Percentiles rank a stretch among this genome's conserved stretches.
phyloP scores from a whole-genome alignment of 2,113 vertebrate species.

The Atherinomorus stipes region DNA sequence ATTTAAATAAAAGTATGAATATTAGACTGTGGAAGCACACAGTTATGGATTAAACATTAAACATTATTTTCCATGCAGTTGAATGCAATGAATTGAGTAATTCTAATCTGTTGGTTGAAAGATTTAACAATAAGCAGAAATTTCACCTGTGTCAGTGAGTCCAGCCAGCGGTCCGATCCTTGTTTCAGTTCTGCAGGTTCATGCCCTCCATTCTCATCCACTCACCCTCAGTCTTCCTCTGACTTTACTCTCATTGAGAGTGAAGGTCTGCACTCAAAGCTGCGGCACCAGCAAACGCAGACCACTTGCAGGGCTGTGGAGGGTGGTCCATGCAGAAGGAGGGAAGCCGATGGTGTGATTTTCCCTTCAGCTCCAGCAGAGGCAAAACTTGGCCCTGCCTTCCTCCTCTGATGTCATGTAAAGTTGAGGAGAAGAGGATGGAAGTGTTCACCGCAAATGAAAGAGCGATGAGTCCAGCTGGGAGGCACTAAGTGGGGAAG shows the following conservation, averaged over 20 bases:
- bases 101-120: not conserved
- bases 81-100: not conserved
- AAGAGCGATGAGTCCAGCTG: slow-evolving; percentile 17
- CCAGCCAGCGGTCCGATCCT: slow-evolving; percentile 31
- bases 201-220: slow-evolving; percentile 64
- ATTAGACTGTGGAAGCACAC: not conserved
- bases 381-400: slow-evolving; percentile 61
- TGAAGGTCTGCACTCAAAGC: slow-evolving; percentile 43
- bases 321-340: slow-evolving; percentile 70
- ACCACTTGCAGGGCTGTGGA: slow-evolving; percentile 56
- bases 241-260: slow-evolving; percentile 61
- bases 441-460: slow-evolving; percentile 38
- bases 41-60: not conserved
- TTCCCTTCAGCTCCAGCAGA: slow-evolving; percentile 45
- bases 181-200: slow-evolving; percentile 55
- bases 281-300: slow-evolving; percentile 39
- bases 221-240: slow-evolving; percentile 43
- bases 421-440: slow-evolving; percentile 38
- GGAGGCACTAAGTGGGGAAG: slow-evolving; percentile 6
- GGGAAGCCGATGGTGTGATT: slow-evolving; percentile 67
- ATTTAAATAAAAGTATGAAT: not conserved
- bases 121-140: not conserved
- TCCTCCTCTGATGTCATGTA: slow-evolving; percentile 62
- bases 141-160: slow-evolving; percentile 58
- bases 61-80: not conserved